These are phyloP conservation scores for Beris chalybata DNA, from an alignment of 2,888 invertebrate species.

Conservation along the genomic window DNA sequence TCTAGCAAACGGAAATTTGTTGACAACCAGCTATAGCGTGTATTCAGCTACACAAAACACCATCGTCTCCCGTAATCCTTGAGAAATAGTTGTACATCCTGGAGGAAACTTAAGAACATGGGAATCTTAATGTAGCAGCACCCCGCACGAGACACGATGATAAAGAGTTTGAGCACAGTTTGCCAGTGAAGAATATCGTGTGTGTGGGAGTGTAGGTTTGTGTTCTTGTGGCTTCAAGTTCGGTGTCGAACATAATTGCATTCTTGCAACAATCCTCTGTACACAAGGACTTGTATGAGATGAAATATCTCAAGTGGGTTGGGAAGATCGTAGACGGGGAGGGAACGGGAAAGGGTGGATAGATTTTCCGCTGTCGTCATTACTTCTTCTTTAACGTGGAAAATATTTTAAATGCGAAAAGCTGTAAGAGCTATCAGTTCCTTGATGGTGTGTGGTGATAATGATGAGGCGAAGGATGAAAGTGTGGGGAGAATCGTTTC, in stretches of 20 bases:
- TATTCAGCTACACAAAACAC: no score
- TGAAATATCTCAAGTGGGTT: not conserved
- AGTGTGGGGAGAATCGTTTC: constrained; percentile 9
- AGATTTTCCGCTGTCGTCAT: constrained; percentile 21
- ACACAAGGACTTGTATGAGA: not conserved
- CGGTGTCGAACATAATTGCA: constrained; percentile 14
- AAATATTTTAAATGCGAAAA: constrained; percentile 17
- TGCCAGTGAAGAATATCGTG: not conserved
- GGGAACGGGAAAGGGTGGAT: not conserved
- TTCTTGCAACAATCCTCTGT: not conserved
- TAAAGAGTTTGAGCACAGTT: not conserved
- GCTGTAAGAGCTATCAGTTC: constrained; percentile 12
- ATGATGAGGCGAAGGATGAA: not conserved
- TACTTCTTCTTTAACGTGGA: constrained; percentile 26
- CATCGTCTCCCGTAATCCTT: no score
- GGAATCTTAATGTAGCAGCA: not conserved
- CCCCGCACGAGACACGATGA: not conserved
- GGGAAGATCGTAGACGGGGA: not conserved
- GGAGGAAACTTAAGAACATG: constrained; percentile 8
- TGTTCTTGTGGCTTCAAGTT: constrained; percentile 3
- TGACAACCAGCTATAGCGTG: no score
- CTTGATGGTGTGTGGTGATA: not conserved
- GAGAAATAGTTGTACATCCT: not conserved
- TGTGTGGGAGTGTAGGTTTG: not conserved
- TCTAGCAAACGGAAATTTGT: no score